Evolutionary conservation across 2,888 invertebrate genomes (phyloP), one percentile per base, ranked within the genome.

Genomic region (Laspeyria flexula): DNA sequence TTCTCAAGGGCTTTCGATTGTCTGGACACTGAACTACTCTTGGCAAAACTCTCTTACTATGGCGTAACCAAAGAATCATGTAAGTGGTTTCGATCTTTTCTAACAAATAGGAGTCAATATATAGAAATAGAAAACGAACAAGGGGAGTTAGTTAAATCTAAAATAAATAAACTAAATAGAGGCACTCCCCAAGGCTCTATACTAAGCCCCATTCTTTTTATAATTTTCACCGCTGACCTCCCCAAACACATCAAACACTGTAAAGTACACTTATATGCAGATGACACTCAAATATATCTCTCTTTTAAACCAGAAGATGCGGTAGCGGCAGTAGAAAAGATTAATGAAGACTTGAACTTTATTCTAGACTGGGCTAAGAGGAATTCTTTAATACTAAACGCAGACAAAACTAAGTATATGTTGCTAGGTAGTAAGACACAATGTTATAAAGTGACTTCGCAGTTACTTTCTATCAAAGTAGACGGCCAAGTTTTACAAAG

Each of bases 1-100:
- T 45, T 45, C 9, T 45, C 45, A 9, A 39, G 45, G 15, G 45
- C 45, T 5, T 45, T 45, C 10, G 45, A 45, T 10, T 45, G 39
- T 25, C 7, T 45, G 12, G 39, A 45, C 3, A 16, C 11, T 9
- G 33, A 45, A 6, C n/a, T 39, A 0, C 23, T 39, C 0, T 3
- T 39, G 11, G 33, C 38, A 15, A 33, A 45, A 7, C 15, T 45
- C 0, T 25, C 15, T 5, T 45, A 38, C n/a, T 45, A 33, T 11
- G 33, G 45, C 1, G 11, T 39, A 2, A 21, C 35, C 0, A 6
- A 25, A 0, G 31, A n/a, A 3, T n/a, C 38, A 1, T 10, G 15
- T 9, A 7, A 1, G 0, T 45, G 33, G 38, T 45, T 33, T 7
- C 15, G 25, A 0, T 44, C 30, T 0, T 37, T 30, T 29, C 11